A percentile compares a stretch with the other conserved stretches of the same genome.
Conservation (phyloP, 2,797 vertebrate genomes). For the Steatocranus sp. region DNA sequence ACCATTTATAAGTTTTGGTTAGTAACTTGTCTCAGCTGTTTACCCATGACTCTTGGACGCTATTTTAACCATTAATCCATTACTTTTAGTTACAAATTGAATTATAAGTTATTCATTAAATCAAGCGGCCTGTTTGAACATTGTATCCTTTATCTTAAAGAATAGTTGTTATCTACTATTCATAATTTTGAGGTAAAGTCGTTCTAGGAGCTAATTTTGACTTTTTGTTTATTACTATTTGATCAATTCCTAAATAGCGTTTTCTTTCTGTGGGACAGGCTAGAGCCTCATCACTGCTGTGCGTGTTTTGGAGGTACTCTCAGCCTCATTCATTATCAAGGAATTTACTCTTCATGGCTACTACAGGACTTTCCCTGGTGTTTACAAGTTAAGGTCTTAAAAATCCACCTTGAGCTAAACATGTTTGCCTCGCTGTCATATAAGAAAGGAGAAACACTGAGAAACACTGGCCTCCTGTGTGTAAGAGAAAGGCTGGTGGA, state of each 20-base stretch:
- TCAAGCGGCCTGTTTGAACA: neutral
- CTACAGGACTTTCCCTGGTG: slow-evolving; percentile 7
- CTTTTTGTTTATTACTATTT: neutral
- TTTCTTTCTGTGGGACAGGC: neutral
- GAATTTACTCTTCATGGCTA: neutral
- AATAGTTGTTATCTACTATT: neutral
- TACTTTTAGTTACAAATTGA: neutral
- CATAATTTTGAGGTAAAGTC: neutral
- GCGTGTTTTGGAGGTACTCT: neutral
- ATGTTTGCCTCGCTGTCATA: slow-evolving; percentile 1
- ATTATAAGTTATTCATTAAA: neutral
- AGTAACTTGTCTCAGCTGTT: neutral
- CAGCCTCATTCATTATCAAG: slow-evolving; percentile 16
- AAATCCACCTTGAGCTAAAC: neutral
- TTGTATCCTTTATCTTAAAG: neutral
- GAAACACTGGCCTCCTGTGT: neutral
- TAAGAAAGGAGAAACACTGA: neutral
- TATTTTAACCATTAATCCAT: neutral
- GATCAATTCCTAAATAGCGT: neutral
- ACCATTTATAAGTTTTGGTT: neutral
- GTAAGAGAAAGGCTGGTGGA: neutral
- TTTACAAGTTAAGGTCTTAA: neutral
- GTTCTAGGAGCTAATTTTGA: neutral
- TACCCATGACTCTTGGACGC: neutral
- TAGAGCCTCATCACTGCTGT: neutral